phyloP scores from a whole-genome alignment of 2,113 vertebrate genomes.

The Taurulus bubalis region DNA sequence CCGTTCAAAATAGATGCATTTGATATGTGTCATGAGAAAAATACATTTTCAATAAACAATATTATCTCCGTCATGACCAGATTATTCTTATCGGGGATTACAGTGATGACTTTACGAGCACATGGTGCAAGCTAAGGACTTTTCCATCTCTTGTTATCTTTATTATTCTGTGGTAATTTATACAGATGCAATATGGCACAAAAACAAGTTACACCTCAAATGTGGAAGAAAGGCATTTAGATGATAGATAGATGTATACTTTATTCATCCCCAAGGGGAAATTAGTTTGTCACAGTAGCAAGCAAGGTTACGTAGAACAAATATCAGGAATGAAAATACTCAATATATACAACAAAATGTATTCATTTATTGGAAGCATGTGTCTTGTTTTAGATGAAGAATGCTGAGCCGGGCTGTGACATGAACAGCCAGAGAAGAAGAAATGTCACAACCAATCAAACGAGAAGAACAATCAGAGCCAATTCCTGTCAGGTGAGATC shows the following conservation, averaged over 20 bases:
- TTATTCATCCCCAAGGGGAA: too few species aligned
- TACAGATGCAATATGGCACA: background rate
- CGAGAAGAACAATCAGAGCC: slow-evolving; percentile 11
- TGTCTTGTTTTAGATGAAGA: background rate
- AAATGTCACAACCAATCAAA: slow-evolving; percentile 21
- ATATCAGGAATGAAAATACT: too few species aligned
- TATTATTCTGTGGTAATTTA: background rate
- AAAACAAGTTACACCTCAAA: background rate
- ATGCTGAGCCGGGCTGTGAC: too few species aligned
- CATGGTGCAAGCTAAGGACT: background rate
- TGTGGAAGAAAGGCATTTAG: background rate
- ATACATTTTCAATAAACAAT: background rate
- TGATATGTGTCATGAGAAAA: background rate
- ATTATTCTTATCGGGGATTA: background rate
- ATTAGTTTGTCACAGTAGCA: too few species aligned
- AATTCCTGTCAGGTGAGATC: slow-evolving; percentile 34
- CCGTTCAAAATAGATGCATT: background rate
- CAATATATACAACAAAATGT: too few species aligned
- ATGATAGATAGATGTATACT: too few species aligned
- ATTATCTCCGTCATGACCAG: background rate
- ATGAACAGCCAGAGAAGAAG: background rate
- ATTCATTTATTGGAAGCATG: too few species aligned
- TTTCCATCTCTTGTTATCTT: background rate
- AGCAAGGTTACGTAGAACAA: too few species aligned
- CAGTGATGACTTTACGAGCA: background rate